Evolutionary conservation across 53 echinoderm and acorn worm genomes (phyloP).

Genomic region (Stichopus horrens): DNA sequence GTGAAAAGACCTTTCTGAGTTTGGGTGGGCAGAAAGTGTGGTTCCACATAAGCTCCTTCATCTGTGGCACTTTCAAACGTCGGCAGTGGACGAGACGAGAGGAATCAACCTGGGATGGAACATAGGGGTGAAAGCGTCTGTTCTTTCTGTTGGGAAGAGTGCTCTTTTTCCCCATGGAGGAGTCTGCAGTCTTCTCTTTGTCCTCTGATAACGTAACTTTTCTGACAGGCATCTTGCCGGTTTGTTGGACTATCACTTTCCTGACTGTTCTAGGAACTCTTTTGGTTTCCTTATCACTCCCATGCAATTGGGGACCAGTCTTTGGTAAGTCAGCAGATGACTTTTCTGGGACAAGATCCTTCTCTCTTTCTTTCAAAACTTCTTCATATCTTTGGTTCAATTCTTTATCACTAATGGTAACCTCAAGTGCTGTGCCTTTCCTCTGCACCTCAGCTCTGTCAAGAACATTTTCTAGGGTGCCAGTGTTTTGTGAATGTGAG

Average conservation of each 20-base stretch:
- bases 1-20: neutral
- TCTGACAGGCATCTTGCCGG: neutral
- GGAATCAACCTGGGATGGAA: neutral
- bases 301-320: neutral
- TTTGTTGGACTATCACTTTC: neutral
- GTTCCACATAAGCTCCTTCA: constrained; percentile 34
- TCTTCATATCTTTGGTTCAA: neutral
- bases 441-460: neutral
- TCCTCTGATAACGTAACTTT: neutral
- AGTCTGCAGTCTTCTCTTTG: neutral
- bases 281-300: neutral
- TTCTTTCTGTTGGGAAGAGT: neutral
- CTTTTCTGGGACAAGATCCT: neutral
- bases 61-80: neutral
- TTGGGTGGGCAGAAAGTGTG: constrained; percentile 18
- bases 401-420: neutral
- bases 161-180: neutral
- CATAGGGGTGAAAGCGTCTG: constrained; percentile 31
- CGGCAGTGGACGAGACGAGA: neutral
- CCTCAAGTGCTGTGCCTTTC: neutral
- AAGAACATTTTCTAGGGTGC: neutral
- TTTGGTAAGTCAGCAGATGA: neutral
- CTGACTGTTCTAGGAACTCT: neutral
- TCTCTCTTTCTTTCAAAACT: neutral
- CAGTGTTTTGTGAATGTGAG: neutral